Evolutionary conservation across 2,113 vertebrate genomes (phyloP).

Genomic region (Eolophus roseicapilla): DNA sequence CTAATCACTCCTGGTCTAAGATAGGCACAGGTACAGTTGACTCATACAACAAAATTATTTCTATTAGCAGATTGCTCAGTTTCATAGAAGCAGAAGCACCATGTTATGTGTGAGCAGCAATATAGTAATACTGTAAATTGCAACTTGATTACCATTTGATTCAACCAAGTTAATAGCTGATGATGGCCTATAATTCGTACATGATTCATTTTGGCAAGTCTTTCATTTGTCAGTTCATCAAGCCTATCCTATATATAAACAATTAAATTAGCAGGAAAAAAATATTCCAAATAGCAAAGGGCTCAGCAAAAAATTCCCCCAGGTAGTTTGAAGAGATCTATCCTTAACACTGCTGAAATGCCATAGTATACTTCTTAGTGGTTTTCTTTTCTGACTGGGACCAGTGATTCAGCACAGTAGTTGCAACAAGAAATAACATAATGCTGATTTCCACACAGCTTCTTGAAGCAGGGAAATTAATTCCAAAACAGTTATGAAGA

Average conservation of each 20-base stretch:
- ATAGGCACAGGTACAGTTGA: not conserved
- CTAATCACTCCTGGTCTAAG: not conserved
- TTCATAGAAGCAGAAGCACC: not conserved
- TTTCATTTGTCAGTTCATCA: slow-evolving; percentile 2
- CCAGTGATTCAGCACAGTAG: not conserved
- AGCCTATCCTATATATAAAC: not conserved
- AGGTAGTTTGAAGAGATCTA: not conserved
- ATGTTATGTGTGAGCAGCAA: not conserved
- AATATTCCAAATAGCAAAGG: not conserved
- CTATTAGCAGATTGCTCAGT: not conserved
- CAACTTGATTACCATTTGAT: slow-evolving; percentile 45
- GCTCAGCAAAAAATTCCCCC: not conserved
- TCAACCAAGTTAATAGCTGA: slow-evolving; percentile 31
- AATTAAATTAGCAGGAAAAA: not conserved
- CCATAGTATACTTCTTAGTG: not conserved
- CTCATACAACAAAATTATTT: not conserved
- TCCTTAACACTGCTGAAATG: not conserved
- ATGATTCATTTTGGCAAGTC: slow-evolving; percentile 21
- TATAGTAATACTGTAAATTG: not conserved
- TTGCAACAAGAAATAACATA: not conserved
- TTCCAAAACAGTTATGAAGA: slow-evolving; percentile 18
- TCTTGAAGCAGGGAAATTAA: not conserved
- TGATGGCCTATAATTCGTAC: not conserved
- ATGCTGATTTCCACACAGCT: not conserved
- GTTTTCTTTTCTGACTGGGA: not conserved